Base-by-base conservation (phyloP, 1,140 invertebrate species). In the Lordiphosa stackelbergi region DNA sequence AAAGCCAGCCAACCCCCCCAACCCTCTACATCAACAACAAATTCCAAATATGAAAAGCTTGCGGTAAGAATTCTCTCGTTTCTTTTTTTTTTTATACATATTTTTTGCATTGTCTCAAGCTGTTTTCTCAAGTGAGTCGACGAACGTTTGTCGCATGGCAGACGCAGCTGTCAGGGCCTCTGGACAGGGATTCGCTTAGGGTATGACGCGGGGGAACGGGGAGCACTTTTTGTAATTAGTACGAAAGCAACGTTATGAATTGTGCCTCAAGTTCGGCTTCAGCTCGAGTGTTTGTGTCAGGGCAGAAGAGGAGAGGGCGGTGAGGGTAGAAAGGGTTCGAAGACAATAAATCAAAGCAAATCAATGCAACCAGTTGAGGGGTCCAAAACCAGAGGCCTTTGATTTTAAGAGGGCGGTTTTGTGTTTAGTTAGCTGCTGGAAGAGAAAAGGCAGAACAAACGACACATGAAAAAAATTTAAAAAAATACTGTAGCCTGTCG, bases 261-360 rank as follows among this genome's bases (percentile, higher is more conserved):
- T 71, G 64, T 63, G 64, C 68, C 66, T 71, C 41, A 71, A 71
- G 54, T 53, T 49, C 12, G 38, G 56, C 57, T 60, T 42, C 40
- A 42, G 40, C 42, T 46, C 68, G 53, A 61, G 63, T 70, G 68
- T 53, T 65, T 57, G n/a, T 61, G 42, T 45, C 28, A 31, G 28
- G 28, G 6, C 5, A 8, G 7, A 8, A 31, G 6, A 0, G 6
- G 28, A 24, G 5, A 9, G 19, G 9, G n/a, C 19, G 16, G 19
- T 58, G 66, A 52, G 22, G 38, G 19, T 53, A 11, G 40, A 28
- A 58, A 54, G 60, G 66, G 46, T 53, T 36, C 19, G 43, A 46
- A 46, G 47, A 79, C 75, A 79, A 75, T 79, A 79, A 79, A 79
- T 79, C 75, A 79, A 79, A 79, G 75, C 66, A 75, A 79, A 79